Conservation (phyloP, 2,113 vertebrate species). For the Geothlypis trichas region DNA sequence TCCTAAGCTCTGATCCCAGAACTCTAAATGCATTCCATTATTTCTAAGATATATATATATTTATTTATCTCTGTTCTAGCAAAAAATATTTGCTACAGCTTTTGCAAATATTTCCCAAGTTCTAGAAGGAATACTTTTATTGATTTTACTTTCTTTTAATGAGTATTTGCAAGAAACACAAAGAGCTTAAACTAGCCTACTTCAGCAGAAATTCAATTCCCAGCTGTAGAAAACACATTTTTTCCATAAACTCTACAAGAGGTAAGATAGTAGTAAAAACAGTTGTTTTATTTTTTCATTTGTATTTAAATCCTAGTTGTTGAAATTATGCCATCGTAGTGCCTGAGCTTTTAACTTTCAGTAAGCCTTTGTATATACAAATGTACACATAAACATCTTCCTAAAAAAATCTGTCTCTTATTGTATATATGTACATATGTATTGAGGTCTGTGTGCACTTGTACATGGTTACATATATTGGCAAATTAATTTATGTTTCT, state of each 20-base stretch:
- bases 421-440: background rate
- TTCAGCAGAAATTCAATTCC: constrained; percentile 11
- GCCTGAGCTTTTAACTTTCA: background rate
- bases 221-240: background rate
- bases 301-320: background rate
- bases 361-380: background rate
- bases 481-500: background rate
- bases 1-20: background rate
- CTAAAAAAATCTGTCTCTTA: background rate
- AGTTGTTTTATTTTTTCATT: background rate
- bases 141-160: constrained; percentile 9
- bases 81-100: background rate
- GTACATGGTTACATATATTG: background rate
- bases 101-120: background rate
- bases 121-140: background rate
- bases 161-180: background rate
- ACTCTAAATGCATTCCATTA: background rate
- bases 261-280: background rate
- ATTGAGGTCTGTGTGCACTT: background rate
- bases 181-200: background rate
- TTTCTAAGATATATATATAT: background rate
- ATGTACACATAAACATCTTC: background rate
- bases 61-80: background rate
- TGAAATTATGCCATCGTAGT: background rate
- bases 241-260: background rate